Conservation (phyloP, 1,140 invertebrate species). For the Ceratina japonica region DNA sequence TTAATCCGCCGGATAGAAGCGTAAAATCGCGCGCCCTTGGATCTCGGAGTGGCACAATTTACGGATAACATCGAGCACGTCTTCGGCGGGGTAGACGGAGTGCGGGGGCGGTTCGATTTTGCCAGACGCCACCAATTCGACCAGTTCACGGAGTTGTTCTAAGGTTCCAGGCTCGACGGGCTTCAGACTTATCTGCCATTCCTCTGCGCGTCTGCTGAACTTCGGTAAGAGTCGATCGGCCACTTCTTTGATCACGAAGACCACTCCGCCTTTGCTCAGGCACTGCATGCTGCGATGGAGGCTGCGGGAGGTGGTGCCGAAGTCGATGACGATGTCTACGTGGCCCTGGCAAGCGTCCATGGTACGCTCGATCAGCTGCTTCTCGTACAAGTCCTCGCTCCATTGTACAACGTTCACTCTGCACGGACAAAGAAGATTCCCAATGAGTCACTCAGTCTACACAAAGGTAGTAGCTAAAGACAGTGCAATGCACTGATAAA, state of each 20-base stretch:
- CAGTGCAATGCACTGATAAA: not conserved
- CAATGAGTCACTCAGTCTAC: slow-evolving; percentile 55
- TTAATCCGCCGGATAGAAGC: slow-evolving; percentile 83
- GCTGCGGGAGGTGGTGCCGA: slow-evolving; percentile 92
- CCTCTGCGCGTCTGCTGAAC: slow-evolving; percentile 88
- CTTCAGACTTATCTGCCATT: slow-evolving; percentile 89
- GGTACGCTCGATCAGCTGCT: slow-evolving; percentile 92
- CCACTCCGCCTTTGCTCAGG: slow-evolving; percentile 90
- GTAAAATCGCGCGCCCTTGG: slow-evolving; percentile 90
- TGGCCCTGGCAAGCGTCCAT: slow-evolving; percentile 90
- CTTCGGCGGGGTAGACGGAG: slow-evolving; percentile 91
- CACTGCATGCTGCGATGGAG: slow-evolving; percentile 92
- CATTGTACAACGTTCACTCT: slow-evolving; percentile 91
- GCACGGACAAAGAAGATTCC: slow-evolving; percentile 64
- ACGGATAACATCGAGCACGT: slow-evolving; percentile 90
- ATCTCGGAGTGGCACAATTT: slow-evolving; percentile 93
- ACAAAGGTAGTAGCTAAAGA: too few relatives aligned
- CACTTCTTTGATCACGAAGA: slow-evolving; percentile 92
- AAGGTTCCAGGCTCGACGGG: slow-evolving; percentile 90
- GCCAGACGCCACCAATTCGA: slow-evolving; percentile 86
- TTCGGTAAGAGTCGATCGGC: slow-evolving; percentile 88
- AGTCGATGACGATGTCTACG: slow-evolving; percentile 94
- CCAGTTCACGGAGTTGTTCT: slow-evolving; percentile 89
- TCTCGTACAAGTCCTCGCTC: slow-evolving; percentile 92
- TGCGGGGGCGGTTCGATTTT: slow-evolving; percentile 91